Percentiles rank a stretch among this genome's conserved stretches.
These are phyloP conservation scores for Pangasius krempfi DNA, from an alignment of 2,797 vertebrate genomes.

Conservation along the genomic window DNA sequence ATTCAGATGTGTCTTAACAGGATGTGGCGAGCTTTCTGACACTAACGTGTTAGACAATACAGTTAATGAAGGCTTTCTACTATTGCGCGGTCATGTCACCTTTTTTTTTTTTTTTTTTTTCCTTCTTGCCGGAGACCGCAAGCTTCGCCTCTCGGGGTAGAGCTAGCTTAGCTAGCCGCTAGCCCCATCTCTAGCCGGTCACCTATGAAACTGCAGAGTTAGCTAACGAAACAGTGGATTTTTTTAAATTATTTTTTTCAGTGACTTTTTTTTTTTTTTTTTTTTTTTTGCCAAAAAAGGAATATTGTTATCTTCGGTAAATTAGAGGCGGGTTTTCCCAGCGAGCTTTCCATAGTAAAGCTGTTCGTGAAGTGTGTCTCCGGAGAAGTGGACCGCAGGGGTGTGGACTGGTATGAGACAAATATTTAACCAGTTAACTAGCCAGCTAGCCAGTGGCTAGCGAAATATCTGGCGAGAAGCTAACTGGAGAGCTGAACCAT, in stretches of 20 bases:
- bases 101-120: not conserved
- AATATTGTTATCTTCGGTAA: not conserved
- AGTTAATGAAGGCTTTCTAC: not conserved
- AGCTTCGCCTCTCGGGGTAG: not conserved
- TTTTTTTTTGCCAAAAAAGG: not conserved
- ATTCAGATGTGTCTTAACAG: not conserved
- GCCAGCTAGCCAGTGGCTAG: constrained; percentile 12
- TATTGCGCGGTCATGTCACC: not conserved
- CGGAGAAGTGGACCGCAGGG: not conserved
- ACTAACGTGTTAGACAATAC: not conserved
- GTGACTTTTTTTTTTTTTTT: no score
- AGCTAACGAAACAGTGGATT: not conserved
- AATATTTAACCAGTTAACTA: not conserved
- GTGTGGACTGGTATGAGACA: constrained; percentile 34
- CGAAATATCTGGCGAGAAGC: constrained; percentile 15
- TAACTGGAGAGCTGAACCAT: constrained; percentile 57
- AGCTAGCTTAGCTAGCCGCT: constrained; percentile 16
- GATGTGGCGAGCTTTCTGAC: not conserved
- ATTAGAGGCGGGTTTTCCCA: not conserved
- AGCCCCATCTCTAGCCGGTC: not conserved
- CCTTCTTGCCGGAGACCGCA: not conserved
- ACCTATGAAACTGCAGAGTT: not conserved
- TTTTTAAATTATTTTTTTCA: no score
- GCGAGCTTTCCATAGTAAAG: not conserved
- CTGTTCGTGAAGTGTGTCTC: not conserved